Base-by-base conservation (phyloP, 1,140 invertebrate species). In the Colletes gigas region DNA sequence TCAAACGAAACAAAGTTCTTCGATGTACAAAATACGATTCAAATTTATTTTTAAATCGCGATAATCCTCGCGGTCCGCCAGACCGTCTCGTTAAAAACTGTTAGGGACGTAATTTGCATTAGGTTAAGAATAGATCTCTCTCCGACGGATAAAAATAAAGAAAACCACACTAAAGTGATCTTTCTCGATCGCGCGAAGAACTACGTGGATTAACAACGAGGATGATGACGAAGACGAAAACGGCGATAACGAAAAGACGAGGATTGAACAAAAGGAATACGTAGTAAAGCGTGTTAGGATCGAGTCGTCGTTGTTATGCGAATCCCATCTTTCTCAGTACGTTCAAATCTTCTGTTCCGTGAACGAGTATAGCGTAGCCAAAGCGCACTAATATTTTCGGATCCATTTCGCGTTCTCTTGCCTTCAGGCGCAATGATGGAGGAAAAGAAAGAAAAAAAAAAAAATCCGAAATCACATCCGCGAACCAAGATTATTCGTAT, bases 21-120 rank as follows among this genome's bases (percentile, higher is more conserved):
- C 65, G 83, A 88, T 89, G 86, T 90, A 91, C 89, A 89, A 90
- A 88, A 78, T 83, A 74, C 54, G 14, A 73, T 67, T 86, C 10
- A 88, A 89, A 86, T 88, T 89, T 88, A 90, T 89, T 90, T 89
- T 90, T 89, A 82, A 85, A 85, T 81, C 75, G 57, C 55, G 60
- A 71, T 73, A 19, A 78, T 62, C 17, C 8, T 70, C 50, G 47
- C 15, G 57, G 60, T 78, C 60, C 6, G 2, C n/a, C 4, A 44
- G 60, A 30, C 62, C 30, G 57, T 44, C 55, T 75, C 57, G 67
- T 84, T 85, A 73, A 67, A 59, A 74, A 52, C 14, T 75, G 14
- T 81, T 76, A 59, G 41, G 72, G n/a, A 7, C 63, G 55, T 78
- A 78, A 21, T 39, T 74, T 75, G 54, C 54, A 52, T 57, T 78